Conservation (phyloP, 2,797 vertebrate genomes). For the Galaxias olidus region DNA sequence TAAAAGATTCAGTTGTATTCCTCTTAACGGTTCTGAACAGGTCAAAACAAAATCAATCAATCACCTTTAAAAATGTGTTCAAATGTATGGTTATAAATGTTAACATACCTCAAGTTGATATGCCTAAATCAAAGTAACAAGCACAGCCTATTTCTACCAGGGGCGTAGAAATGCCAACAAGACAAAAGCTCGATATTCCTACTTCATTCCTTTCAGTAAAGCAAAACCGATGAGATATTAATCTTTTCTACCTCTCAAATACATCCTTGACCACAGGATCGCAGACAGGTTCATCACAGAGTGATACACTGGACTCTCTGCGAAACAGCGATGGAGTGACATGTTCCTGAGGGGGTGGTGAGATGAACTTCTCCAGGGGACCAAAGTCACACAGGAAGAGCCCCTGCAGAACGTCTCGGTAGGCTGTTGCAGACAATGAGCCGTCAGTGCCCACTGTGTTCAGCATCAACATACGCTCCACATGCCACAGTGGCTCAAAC, state of each 20-base stretch:
- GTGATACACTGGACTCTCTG: slow-evolving; percentile 88
- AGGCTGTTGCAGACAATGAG: slow-evolving; percentile 82
- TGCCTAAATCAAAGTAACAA: too few relatives aligned
- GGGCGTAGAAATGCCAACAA: too few relatives aligned
- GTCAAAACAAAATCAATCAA: too few relatives aligned
- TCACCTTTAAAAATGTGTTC: too few relatives aligned
- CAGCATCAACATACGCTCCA: slow-evolving; percentile 86
- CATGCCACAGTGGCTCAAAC: slow-evolving; percentile 96
- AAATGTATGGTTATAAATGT: too few relatives aligned
- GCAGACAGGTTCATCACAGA: slow-evolving; percentile 91
- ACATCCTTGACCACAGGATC: slow-evolving; percentile 85
- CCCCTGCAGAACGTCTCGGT: slow-evolving; percentile 88
- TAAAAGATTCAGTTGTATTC: too few relatives aligned
- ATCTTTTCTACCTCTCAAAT: slow-evolving; percentile 74
- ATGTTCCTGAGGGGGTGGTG: slow-evolving; percentile 81
- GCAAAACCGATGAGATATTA: too few relatives aligned
- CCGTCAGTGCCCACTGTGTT: slow-evolving; percentile 84
- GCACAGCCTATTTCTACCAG: too few relatives aligned
- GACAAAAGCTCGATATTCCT: too few relatives aligned
- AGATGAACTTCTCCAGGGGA: slow-evolving; percentile 88
- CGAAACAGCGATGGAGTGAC: slow-evolving; percentile 87
- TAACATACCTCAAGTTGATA: too few relatives aligned
- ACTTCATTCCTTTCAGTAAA: too few relatives aligned
- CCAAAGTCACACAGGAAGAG: slow-evolving; percentile 92
- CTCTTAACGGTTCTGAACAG: too few relatives aligned